Conservation (phyloP, 1,140 invertebrate species). For the Mesaphorura yosii region DNA sequence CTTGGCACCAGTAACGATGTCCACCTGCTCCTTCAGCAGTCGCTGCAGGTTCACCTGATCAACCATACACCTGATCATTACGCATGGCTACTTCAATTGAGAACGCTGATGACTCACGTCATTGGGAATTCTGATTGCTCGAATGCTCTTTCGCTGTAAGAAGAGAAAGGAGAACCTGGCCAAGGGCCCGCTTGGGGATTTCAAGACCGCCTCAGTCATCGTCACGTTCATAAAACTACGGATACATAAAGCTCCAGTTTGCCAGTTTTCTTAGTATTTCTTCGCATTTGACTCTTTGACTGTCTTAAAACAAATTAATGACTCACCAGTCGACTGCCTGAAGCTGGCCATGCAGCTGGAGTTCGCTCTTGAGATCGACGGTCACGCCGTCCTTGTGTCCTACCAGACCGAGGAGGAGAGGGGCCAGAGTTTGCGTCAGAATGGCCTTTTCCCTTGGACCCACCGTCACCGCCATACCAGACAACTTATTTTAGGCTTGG, state of each 20-base stretch:
- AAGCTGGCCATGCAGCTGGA: neutral
- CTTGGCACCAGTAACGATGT: slow-evolving; percentile 7
- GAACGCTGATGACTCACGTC: neutral
- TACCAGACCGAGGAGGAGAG: slow-evolving; percentile 1
- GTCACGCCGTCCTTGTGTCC: neutral
- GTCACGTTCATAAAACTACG: slow-evolving; percentile 4
- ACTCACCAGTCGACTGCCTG: neutral
- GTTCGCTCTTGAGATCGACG: neutral
- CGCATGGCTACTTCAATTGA: neutral
- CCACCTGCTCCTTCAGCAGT: neutral
- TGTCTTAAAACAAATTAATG: neutral
- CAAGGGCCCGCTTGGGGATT: neutral
- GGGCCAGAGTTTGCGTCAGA: neutral
- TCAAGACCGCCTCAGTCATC: neutral
- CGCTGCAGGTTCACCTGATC: neutral
- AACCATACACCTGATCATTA: neutral
- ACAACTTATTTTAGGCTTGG: too few species aligned
- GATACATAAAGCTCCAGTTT: neutral
- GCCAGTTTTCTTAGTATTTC: neutral
- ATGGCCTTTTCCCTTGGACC: slow-evolving; percentile 7
- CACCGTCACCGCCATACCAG: neutral
- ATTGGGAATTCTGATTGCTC: neutral
- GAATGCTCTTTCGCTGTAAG: neutral
- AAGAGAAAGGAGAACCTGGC: slow-evolving; percentile 1
- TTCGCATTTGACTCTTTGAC: neutral